Conservation (phyloP, 2,888 invertebrate species). For the Eilema caniola region DNA sequence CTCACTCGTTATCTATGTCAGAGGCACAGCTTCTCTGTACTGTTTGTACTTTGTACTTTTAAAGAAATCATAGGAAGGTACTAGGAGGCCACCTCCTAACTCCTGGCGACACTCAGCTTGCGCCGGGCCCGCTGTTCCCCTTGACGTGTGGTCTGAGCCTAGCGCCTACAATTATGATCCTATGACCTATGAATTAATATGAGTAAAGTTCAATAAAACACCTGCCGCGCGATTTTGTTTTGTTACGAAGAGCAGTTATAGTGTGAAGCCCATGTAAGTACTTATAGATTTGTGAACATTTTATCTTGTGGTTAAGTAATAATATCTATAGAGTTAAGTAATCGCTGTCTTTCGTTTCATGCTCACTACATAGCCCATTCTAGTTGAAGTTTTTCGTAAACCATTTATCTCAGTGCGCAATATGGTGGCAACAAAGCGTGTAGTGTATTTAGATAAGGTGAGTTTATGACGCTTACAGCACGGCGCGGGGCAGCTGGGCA, state of each 20-base stretch:
- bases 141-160: neutral
- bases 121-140: no score
- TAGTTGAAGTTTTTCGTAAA: neutral
- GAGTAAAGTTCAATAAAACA: neutral
- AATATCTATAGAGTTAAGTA: neutral
- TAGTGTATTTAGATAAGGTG: conserved; percentile 39
- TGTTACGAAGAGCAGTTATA: neutral
- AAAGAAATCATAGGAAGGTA: no score
- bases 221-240: neutral
- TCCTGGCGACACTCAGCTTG: no score
- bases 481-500: conserved; percentile 12
- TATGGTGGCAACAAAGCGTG: conserved; percentile 14
- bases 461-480: conserved; percentile 31
- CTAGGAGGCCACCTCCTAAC: no score
- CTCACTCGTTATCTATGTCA: no score
- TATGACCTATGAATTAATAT: no score
- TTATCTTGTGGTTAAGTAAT: neutral
- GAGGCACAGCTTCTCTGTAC: no score
- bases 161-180: no score
- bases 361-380: neutral
- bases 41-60: no score
- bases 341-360: neutral
- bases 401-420: conserved; percentile 13
- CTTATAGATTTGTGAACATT: neutral
- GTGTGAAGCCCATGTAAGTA: no score